A percentile compares a stretch with the other conserved stretches of the same genome.
These are phyloP conservation scores for Masticophis lateralis DNA, from an alignment of 2,797 vertebrate species.

Conservation along the genomic window DNA sequence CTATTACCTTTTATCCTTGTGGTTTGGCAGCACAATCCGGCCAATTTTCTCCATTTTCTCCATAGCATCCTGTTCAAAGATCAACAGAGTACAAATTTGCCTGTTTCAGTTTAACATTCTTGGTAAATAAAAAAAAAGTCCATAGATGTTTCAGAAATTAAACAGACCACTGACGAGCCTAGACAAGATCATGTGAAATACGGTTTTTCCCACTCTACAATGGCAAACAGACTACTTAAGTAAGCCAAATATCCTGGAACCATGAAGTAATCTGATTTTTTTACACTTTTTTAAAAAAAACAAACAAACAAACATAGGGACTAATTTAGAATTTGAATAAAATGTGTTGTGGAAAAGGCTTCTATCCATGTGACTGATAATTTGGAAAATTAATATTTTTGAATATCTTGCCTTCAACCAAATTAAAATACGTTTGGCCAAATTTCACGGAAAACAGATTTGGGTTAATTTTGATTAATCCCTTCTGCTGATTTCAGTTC, in stretches of 20 bases:
- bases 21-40: conserved; percentile 79
- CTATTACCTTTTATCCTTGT: conserved; percentile 79
- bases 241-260: conserved; percentile 44
- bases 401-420: background rate
- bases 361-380: background rate
- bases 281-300: conserved; percentile 37
- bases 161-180: conserved; percentile 56
- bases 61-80: conserved; percentile 87
- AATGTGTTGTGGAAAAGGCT: background rate
- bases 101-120: conserved; percentile 65
- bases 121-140: conserved; percentile 60
- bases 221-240: conserved; percentile 47
- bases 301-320: conserved; percentile 17
- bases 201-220: conserved; percentile 53
- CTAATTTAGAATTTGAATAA: conserved; percentile 43
- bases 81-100: conserved; percentile 56
- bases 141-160: conserved; percentile 58
- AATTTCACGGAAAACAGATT: background rate
- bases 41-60: conserved; percentile 88
- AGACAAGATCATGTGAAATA: conserved; percentile 59
- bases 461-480: background rate
- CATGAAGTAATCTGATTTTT: conserved; percentile 46
- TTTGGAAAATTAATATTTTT: background rate
- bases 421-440: background rate
- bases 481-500: background rate